Conservation (phyloP, 1,140 invertebrate genomes). For the Acyrthosiphon pisum region DNA sequence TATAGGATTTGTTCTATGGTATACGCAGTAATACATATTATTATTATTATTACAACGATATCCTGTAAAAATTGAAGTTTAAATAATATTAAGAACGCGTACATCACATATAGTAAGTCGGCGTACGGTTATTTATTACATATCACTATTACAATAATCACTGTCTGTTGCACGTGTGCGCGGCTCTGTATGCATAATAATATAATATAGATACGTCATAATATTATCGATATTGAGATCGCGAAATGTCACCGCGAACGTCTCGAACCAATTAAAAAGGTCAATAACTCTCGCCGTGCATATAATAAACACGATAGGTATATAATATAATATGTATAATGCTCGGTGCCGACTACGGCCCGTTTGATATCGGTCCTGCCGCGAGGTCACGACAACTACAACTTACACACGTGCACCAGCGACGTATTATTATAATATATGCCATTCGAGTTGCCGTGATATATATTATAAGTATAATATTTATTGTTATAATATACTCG, state of each 20-base stretch:
- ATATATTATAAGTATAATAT: neutral
- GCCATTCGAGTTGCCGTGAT: neutral
- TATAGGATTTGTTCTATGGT: neutral
- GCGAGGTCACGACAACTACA: conserved; percentile 24
- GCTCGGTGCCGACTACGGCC: neutral
- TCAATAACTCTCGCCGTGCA: conserved; percentile 39
- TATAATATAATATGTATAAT: neutral
- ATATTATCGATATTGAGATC: conserved; percentile 31
- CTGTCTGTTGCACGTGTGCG: neutral
- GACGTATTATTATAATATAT: neutral
- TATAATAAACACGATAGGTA: neutral
- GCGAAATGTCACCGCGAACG: conserved; percentile 24
- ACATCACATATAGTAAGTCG: neutral
- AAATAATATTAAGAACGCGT: neutral
- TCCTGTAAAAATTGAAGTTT: too few relatives aligned
- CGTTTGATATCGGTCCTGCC: conserved; percentile 26
- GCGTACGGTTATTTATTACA: neutral
- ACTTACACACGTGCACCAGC: neutral
- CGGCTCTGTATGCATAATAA: neutral
- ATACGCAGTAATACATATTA: neutral
- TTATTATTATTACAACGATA: neutral
- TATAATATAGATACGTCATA: neutral
- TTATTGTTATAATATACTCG: neutral
- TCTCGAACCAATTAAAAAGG: conserved; percentile 54
- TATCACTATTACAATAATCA: neutral